phyloP scores from a whole-genome alignment of 1,140 invertebrate species.

The Psix sp. region DNA sequence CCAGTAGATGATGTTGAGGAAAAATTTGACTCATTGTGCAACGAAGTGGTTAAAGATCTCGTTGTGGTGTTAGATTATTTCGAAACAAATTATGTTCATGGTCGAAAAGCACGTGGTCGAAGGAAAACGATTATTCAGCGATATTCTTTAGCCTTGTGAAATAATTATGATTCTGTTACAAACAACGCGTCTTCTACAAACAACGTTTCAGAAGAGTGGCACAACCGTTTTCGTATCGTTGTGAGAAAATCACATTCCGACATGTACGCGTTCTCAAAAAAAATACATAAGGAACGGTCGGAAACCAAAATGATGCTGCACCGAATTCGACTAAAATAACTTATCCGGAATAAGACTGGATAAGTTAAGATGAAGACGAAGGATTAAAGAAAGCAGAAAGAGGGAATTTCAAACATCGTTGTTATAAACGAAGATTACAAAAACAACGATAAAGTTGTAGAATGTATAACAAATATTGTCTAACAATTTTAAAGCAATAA shows the following conservation, averaged over 20 bases:
- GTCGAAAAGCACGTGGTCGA: constrained; percentile 13
- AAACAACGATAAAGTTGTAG: constrained; percentile 2
- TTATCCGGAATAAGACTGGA: too few relatives aligned
- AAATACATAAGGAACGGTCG: constrained; percentile 20
- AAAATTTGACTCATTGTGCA: constrained; percentile 1
- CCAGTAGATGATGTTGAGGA: background rate
- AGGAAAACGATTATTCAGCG: background rate
- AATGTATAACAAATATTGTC: background rate
- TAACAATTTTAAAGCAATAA: too few relatives aligned
- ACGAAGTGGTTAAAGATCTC: constrained; percentile 11
- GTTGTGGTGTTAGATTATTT: constrained; percentile 10
- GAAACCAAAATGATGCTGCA: constrained; percentile 8
- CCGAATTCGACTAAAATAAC: background rate
- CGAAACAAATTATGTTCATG: constrained; percentile 16
- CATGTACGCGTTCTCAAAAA: constrained; percentile 13
- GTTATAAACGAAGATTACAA: constrained; percentile 1
- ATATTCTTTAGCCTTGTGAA: too few relatives aligned
- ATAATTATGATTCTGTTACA: constrained; percentile 8
- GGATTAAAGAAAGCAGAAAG: constrained; percentile 1
- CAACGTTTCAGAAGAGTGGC: constrained; percentile 14
- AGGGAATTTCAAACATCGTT: background rate
- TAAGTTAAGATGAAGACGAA: background rate
- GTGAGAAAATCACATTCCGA: constrained; percentile 11
- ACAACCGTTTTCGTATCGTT: constrained; percentile 13
- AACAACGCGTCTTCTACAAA: constrained; percentile 14